A percentile compares a stretch with the other conserved stretches of the same genome.
Evolutionary conservation across 2,797 vertebrate genomes (phyloP).

Genomic region (Taeniopygia guttata): DNA sequence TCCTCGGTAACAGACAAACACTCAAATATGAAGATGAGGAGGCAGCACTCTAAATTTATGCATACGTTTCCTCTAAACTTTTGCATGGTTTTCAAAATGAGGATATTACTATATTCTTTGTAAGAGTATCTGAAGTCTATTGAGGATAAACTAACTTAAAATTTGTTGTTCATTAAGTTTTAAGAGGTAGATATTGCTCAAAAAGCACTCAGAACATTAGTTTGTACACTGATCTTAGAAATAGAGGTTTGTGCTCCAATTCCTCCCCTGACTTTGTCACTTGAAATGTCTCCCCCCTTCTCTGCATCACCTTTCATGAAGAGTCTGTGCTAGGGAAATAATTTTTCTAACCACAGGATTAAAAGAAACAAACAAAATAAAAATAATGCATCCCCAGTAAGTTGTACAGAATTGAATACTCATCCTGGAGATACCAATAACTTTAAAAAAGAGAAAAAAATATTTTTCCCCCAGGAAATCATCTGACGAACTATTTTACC

Average conservation of each 20-base stretch:
- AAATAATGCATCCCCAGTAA: fast-evolving
- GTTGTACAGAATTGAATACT: not conserved
- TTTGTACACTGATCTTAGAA: not conserved
- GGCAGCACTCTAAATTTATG: not conserved
- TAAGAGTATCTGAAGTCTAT: not conserved
- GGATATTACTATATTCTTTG: not conserved
- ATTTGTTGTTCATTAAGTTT: not conserved
- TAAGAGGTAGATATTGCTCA: not conserved
- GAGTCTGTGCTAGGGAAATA: not conserved
- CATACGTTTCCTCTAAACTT: not conserved
- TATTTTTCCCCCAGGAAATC: not conserved
- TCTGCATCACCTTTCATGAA: not conserved
- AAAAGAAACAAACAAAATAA: not conserved
- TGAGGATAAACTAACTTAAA: not conserved
- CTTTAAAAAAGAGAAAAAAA: not conserved
- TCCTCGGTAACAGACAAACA: not conserved
- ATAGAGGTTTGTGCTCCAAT: not conserved
- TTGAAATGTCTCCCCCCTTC: not conserved
- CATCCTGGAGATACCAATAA: not conserved
- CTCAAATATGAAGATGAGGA: not conserved
- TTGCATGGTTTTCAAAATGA: not conserved
- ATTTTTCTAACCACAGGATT: not conserved
- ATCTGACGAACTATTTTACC: not conserved
- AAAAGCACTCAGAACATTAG: not conserved
- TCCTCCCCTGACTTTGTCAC: not conserved